Conservation (phyloP, 2,113 vertebrate genomes). For the Cebidichthys violaceus region DNA sequence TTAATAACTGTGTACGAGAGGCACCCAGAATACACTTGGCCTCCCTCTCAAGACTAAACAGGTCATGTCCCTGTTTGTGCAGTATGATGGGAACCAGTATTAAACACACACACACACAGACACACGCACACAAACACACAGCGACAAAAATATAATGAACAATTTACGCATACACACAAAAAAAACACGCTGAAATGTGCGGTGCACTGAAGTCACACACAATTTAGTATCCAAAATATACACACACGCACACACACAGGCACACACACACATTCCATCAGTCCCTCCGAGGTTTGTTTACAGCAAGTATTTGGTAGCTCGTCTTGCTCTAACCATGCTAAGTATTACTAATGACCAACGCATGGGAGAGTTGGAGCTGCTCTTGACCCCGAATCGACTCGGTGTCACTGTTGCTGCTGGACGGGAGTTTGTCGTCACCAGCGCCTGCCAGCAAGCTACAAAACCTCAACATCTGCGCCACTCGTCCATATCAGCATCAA, state of each 20-base stretch:
- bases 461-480: neutral
- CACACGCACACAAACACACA: neutral
- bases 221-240: neutral
- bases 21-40: neutral
- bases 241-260: conserved; percentile 8
- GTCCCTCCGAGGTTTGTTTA: conserved; percentile 40
- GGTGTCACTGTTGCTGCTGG: neutral
- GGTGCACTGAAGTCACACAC: neutral
- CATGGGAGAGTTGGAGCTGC: conserved; percentile 43
- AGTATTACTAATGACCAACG: conserved; percentile 43
- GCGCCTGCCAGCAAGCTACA: neutral
- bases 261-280: conserved; percentile 29
- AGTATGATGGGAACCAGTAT: conserved; percentile 27
- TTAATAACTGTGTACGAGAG: neutral
- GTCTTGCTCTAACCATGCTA: conserved; percentile 12
- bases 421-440: conserved; percentile 13
- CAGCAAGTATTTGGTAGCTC: conserved; percentile 23
- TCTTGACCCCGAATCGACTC: conserved; percentile 30
- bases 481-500: neutral
- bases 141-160: neutral
- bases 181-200: conserved; percentile 10
- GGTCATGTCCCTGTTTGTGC: conserved; percentile 2
- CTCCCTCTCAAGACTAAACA: conserved; percentile 12
- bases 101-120: neutral
- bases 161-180: neutral